These are phyloP conservation scores for Ptyas mucosa DNA, from an alignment of 2,113 vertebrate genomes.

Conservation along the genomic window DNA sequence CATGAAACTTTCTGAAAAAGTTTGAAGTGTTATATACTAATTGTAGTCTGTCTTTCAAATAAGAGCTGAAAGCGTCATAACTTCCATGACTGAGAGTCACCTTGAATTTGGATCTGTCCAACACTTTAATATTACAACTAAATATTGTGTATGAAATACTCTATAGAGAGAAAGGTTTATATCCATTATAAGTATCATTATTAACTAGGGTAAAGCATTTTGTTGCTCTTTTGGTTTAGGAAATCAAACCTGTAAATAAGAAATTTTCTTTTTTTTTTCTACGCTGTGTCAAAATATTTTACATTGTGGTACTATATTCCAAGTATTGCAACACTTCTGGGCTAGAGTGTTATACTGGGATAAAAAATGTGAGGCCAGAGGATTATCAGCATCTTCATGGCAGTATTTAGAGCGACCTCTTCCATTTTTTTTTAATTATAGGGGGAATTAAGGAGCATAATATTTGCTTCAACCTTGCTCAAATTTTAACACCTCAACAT, in stretches of 20 bases:
- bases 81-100: not conserved
- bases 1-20: not conserved
- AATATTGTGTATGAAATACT: not conserved
- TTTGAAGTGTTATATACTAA: not conserved
- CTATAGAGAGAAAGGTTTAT: not conserved
- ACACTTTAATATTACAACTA: not conserved
- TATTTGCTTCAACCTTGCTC: not conserved
- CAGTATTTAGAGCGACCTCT: not conserved
- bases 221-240: not conserved
- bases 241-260: not conserved
- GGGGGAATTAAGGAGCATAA: not conserved
- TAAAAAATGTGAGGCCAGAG: not conserved
- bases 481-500: not conserved
- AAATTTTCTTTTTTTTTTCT: not conserved
- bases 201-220: not conserved
- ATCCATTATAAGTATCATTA: not conserved
- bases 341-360: not conserved
- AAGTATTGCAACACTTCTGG: not conserved
- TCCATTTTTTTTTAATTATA: not conserved
- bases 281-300: not conserved
- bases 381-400: not conserved
- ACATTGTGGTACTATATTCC: not conserved
- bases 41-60: not conserved
- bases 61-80: not conserved
- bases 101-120: not conserved